phyloP scores from a whole-genome alignment of 2,113 vertebrate genomes.

The Mormyrus iriodes region DNA sequence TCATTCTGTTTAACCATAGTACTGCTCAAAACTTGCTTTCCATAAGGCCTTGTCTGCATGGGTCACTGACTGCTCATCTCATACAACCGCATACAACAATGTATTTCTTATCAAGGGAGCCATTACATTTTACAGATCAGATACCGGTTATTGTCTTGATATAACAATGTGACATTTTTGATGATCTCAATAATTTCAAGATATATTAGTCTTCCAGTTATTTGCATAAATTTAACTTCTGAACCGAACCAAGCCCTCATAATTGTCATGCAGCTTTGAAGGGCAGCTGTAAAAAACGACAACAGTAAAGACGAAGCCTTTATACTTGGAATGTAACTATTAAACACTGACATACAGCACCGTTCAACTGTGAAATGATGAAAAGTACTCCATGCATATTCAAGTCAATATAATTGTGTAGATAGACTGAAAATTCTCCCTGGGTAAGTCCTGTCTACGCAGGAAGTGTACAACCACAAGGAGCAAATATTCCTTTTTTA shows the following conservation, averaged over 20 bases:
- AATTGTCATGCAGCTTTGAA: not conserved
- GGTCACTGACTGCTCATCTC: not conserved
- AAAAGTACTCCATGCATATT: not conserved
- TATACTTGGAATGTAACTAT: not conserved
- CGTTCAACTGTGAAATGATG: not conserved
- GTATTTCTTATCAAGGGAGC: not conserved
- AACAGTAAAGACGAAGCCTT: not conserved
- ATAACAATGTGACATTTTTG: not conserved
- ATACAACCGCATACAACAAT: not conserved
- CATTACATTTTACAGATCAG: not conserved
- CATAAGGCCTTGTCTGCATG: not conserved
- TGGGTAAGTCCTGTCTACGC: not conserved
- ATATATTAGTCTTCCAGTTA: not conserved
- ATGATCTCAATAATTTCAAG: not conserved
- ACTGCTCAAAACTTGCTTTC: not conserved
- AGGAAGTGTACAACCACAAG: not conserved
- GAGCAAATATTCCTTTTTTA: not conserved
- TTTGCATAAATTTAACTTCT: not conserved
- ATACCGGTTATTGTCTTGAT: not conserved
- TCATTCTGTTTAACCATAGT: not conserved
- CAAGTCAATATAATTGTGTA: not conserved
- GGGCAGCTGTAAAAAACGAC: not conserved
- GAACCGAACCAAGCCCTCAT: not conserved
- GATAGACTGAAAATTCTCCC: not conserved
- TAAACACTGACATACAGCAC: not conserved